Percentiles rank a stretch among this genome's conserved stretches.
Conservation (phyloP, 1,140 invertebrate species). For the Hypothenemus hampei region DNA sequence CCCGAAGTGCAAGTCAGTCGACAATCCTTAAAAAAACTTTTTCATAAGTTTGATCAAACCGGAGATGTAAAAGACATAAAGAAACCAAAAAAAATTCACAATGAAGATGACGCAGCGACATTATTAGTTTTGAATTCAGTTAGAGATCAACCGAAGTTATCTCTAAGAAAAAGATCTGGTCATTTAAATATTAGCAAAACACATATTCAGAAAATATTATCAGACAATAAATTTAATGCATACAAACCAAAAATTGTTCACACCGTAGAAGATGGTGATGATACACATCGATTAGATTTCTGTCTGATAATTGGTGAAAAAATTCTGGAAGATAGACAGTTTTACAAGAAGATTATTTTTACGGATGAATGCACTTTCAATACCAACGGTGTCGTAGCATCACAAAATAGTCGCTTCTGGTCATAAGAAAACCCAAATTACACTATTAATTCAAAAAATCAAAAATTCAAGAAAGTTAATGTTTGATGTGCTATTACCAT, state of each 20-base stretch:
- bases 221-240: not conserved
- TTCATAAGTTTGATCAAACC: too few species aligned
- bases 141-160: not conserved
- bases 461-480: not conserved
- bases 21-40: too few species aligned
- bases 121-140: not conserved
- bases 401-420: not conserved
- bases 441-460: not conserved
- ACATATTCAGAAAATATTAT: not conserved
- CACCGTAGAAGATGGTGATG: not conserved
- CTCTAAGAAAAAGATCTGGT: not conserved
- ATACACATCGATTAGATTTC: not conserved
- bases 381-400: not conserved
- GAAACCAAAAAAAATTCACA: not conserved
- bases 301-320: not conserved
- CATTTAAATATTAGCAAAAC: not conserved
- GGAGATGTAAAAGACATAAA: too few species aligned
- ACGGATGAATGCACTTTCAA: not conserved
- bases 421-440: not conserved
- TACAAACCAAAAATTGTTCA: not conserved
- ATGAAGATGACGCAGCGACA: not conserved
- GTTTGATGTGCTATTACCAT: not conserved
- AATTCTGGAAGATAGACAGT: not conserved
- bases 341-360: conserved; percentile 1
- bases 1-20: too few species aligned